These are phyloP conservation scores for Bufotes viridis DNA, from an alignment of 2,797 vertebrate species.

Conservation along the genomic window DNA sequence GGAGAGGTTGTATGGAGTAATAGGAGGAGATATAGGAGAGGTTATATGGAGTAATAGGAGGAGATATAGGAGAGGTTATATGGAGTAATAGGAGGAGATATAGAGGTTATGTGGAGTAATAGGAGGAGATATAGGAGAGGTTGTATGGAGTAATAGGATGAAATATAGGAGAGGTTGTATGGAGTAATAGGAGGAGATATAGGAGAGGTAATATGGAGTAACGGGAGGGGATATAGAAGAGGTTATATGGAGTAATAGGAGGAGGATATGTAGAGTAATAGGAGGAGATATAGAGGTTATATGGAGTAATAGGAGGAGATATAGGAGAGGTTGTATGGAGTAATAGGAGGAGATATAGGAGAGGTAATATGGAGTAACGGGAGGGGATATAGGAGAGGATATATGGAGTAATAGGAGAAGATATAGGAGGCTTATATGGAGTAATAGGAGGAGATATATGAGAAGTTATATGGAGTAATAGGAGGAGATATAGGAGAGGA, in stretches of 20 bases:
- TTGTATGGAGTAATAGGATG: conserved; percentile 33
- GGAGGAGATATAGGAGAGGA: conserved; percentile 10
- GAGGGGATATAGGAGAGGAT: not conserved
- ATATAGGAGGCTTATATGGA: not conserved
- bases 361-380: conserved; percentile 4
- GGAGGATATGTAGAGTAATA: conserved; percentile 8
- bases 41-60: conserved; percentile 40
- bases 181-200: conserved; percentile 37
- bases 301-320: conserved; percentile 15
- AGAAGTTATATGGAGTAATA: not conserved
- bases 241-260: not conserved
- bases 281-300: conserved; percentile 6
- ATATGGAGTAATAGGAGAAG: conserved; percentile 16
- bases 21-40: conserved; percentile 22
- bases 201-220: not conserved
- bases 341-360: conserved; percentile 10
- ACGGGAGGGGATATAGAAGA: not conserved
- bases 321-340: conserved; percentile 3
- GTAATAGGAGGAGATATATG: conserved; percentile 19
- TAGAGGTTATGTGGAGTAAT: conserved; percentile 35
- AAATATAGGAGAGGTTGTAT: conserved; percentile 18
- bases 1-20: conserved; percentile 28
- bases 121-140: conserved; percentile 19
- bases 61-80: conserved; percentile 27
- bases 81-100: conserved; percentile 33